Percentiles rank a stretch among this genome's conserved stretches.
phyloP scores from a whole-genome alignment of 1,140 invertebrate species.

The Philotrypesis tridentata region DNA sequence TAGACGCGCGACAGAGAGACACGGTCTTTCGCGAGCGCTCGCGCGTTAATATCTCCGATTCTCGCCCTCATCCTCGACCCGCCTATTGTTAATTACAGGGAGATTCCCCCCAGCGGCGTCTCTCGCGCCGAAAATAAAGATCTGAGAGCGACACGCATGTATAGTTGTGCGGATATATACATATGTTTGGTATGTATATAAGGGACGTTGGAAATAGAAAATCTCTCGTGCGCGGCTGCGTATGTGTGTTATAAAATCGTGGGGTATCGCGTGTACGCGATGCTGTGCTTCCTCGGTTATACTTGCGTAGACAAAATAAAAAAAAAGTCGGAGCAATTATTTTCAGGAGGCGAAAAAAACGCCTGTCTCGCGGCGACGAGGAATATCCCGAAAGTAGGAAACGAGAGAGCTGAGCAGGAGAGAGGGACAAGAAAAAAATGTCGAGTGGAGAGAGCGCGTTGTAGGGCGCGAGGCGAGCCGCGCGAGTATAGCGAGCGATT shows the following conservation, averaged over 20 bases:
- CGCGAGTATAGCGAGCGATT: constrained; percentile 23
- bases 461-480: not conserved
- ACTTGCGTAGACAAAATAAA: not conserved
- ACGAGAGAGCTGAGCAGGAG: not conserved
- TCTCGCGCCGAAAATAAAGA: not conserved
- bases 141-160: no score
- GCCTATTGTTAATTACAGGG: not conserved
- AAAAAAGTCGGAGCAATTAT: constrained; percentile 29
- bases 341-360: constrained; percentile 33
- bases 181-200: no score
- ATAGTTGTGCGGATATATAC: no score
- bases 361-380: not conserved
- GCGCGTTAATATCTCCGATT: constrained; percentile 54
- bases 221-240: no score
- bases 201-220: constrained; percentile 22
- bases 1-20: no score
- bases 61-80: no score
- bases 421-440: not conserved
- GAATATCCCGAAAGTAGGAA: constrained; percentile 39
- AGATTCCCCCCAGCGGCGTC: not conserved
- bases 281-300: not conserved
- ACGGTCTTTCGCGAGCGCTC: constrained; percentile 44
- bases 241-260: constrained; percentile 23
- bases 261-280: not conserved
- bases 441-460: not conserved